Evolutionary conservation across 92 coral and sea anemone species (phyloP), one percentile per base, ranked within the genome.

Genomic region (Bergia puertoricense): DNA sequence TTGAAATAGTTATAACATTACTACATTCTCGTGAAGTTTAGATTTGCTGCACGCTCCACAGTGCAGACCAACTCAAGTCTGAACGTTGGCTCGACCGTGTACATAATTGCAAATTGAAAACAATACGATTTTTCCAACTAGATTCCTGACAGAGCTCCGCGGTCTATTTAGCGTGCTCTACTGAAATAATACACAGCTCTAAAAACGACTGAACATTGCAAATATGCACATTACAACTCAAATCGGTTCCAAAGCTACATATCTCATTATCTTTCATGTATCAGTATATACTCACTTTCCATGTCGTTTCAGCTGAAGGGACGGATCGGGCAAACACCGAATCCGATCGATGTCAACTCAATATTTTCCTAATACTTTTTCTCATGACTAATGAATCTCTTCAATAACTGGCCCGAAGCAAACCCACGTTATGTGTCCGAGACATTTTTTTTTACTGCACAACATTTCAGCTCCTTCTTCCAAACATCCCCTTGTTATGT

Each of bases 401-500:
- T 62, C 15, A 59, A 81, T 39, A 59, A 54, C 85, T 23, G 6
- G 39, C 15, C n/a, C 57, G 22, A 81, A n/a, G 20, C 41, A 74
- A 37, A 37, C 46, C 4, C 41, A 74, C 0, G 46, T 74, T 62
- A 39, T 23, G 51, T 0, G 68, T 23, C 65, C 43, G 30, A n/a
- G 42, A 46, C 8, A 30, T 74, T 38, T 36, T 73, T 11, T 37
- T 10, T 37, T 10, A 20, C 42, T 4, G 6, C 42, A 74, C 42
- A 74, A 74, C 42, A 39, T 38, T 74, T 36, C 20, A 5, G 59
- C 16, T 30, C 30, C 30, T 10, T 36, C 56, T 23, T 39, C 30
- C 38, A 81, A 81, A 81, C 72, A 81, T 48, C 40, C 40, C 9
- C 74, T 62, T 81, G 85, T 81, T 81, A n/a, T 81, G 50, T 37